These are phyloP conservation scores for Eubucco bourcierii DNA, from an alignment of 2,113 vertebrate genomes.

Conservation along the genomic window DNA sequence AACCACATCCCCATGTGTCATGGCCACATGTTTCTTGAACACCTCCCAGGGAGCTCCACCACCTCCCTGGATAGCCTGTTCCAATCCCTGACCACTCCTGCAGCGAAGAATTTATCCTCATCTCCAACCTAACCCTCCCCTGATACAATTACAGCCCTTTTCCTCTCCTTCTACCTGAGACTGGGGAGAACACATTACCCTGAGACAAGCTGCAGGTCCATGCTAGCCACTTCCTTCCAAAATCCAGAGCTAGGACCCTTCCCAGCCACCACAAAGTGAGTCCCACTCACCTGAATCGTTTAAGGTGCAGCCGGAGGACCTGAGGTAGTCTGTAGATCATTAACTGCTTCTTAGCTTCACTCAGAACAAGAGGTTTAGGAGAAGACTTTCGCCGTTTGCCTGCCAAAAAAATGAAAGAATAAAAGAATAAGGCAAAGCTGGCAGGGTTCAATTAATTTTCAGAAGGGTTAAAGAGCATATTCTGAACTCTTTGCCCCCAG, in stretches of 20 bases:
- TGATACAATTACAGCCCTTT: too few relatives aligned
- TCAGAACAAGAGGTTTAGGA: constrained; percentile 93
- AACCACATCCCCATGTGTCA: too few relatives aligned
- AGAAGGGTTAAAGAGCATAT: not conserved
- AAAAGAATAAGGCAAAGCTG: constrained; percentile 5
- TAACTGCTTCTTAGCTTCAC: constrained; percentile 97
- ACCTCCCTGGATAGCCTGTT: too few relatives aligned
- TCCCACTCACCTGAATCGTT: constrained; percentile 92
- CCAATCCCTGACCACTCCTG: too few relatives aligned
- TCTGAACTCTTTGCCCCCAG: not conserved
- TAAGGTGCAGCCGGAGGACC: constrained; percentile 99
- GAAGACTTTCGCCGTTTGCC: constrained; percentile 93
- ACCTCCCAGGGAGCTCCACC: too few relatives aligned
- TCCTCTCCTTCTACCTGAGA: too few relatives aligned
- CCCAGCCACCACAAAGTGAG: not conserved
- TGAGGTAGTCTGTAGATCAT: constrained; percentile 99
- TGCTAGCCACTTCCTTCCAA: not conserved
- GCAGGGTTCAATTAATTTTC: not conserved
- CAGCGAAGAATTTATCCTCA: too few relatives aligned
- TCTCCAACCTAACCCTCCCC: too few relatives aligned
- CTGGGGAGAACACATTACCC: not conserved
- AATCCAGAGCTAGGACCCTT: not conserved
- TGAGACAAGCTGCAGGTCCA: fast-evolving
- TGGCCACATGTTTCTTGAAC: too few relatives aligned
- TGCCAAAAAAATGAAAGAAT: constrained; percentile 28